These are phyloP conservation scores for Ridgeia piscesae DNA, from an alignment of 1,140 invertebrate genomes.

Conservation along the genomic window DNA sequence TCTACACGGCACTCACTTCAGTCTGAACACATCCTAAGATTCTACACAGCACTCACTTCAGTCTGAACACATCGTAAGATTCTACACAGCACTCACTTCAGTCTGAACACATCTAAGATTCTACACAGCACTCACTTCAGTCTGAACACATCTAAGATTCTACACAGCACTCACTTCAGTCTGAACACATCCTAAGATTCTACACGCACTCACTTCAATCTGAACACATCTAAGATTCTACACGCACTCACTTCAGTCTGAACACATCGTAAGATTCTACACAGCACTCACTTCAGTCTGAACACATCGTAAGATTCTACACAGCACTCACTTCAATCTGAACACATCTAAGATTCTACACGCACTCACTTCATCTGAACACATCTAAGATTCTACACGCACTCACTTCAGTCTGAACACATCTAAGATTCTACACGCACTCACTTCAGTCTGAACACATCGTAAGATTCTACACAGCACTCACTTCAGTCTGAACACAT, in stretches of 20 bases:
- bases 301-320: conserved; percentile 61
- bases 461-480: too few relatives aligned
- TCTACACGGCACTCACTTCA: conserved; percentile 38
- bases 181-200: conserved; percentile 59
- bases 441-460: too few relatives aligned
- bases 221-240: conserved; percentile 19
- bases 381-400: too few relatives aligned
- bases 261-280: conserved; percentile 61
- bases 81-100: conserved; percentile 59
- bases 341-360: too few relatives aligned
- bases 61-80: conserved; percentile 58
- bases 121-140: conserved; percentile 59
- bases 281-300: conserved; percentile 55
- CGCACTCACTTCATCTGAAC: too few relatives aligned
- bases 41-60: conserved; percentile 59
- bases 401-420: too few relatives aligned
- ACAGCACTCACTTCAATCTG: conserved; percentile 54
- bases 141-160: conserved; percentile 59
- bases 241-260: conserved; percentile 4
- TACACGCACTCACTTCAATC: conserved; percentile 1
- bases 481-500: too few relatives aligned
- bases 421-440: too few relatives aligned
- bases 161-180: conserved; percentile 58
- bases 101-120: conserved; percentile 58
- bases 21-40: conserved; percentile 58